Base-by-base conservation (phyloP, 2,888 invertebrate genomes). In the Epinotia nisella region DNA sequence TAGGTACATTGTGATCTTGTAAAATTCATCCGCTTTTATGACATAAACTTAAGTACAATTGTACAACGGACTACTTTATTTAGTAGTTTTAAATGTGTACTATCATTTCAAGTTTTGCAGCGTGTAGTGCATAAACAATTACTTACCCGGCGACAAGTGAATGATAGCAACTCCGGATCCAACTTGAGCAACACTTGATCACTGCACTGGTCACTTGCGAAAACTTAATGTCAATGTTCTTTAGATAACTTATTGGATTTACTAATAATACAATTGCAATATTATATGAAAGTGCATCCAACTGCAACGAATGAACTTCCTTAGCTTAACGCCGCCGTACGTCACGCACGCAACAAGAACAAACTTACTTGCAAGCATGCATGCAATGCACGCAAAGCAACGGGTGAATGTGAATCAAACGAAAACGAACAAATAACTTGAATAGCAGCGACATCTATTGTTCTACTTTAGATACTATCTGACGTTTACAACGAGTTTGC, bases 101-200 rank as follows among this genome's bases (percentile, higher is more conserved):
- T 35, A 68, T 17, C 24, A 58, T 73, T 64, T 49, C 24, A 17
- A 49, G 39, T 58, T 51, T 58, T 59, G 29, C 19, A 59, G 51
- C 19, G 21, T 51, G 49, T 53, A 66, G 41, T 67, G 58, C 24
- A 74, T 78, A 82, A 79, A 81, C 78, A 81, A 80, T 77, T 74
- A 87, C 90, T 85, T 85, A 91, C 91, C 91, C 85, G 90, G 89
- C 88, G 87, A 90, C 90, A 89, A 88, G 89, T 91, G 89, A 78
- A 79, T 74, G 62, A 74, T 65, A 64, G 65, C 71, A 73, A 72
- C 71, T 76, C 69, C 76, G 77, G 77, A 80, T 77, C 79, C 80
- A 81, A 83, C 81, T 83, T 81, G 78, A 76, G 77, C 55, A 80
- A 80, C 79, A 83, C 81, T 72, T 73, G 61, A 74, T 73, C 78